These are phyloP conservation scores for Pomacea maculata DNA, from an alignment of 1,140 invertebrate genomes.

Conservation along the genomic window DNA sequence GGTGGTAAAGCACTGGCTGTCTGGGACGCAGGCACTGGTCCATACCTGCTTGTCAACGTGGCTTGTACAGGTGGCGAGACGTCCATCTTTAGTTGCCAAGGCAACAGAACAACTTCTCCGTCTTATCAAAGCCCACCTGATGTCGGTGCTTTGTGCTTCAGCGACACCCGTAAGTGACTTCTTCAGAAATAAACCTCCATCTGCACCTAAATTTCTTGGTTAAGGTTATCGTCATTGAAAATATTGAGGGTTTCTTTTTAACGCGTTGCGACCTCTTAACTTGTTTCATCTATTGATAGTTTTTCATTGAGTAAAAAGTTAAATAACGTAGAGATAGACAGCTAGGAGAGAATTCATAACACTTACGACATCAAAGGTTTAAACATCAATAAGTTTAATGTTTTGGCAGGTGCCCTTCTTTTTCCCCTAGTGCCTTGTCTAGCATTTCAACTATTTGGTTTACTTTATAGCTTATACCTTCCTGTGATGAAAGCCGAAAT, in stretches of 20 bases:
- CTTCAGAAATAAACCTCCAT: no score
- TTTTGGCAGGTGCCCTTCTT: not conserved
- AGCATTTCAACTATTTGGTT: not conserved
- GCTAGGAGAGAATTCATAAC: no score
- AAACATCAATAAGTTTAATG: no score
- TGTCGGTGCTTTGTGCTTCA: slow-evolving; percentile 39
- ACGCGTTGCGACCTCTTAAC: no score
- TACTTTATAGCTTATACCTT: no score
- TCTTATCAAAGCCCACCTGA: slow-evolving; percentile 10
- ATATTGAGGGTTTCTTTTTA: no score
- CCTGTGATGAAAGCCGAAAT: no score
- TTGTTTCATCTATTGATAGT: not conserved
- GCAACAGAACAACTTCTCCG: slow-evolving; percentile 29
- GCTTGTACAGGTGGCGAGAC: slow-evolving; percentile 38
- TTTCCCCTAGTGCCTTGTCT: not conserved
- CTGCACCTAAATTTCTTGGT: no score
- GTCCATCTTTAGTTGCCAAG: slow-evolving; percentile 31
- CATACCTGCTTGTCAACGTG: slow-evolving; percentile 36
- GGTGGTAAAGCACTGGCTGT: slow-evolving; percentile 36
- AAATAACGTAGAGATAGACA: not conserved
- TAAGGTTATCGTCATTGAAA: no score
- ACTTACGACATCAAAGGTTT: no score
- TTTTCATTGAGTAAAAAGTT: not conserved
- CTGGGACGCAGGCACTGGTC: slow-evolving; percentile 25
- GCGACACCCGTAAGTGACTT: slow-evolving; percentile 24